A percentile compares a stretch with the other conserved stretches of the same genome.
phyloP scores from a whole-genome alignment of 92 coral and sea anemone genomes.

The Paramuricea clavata region DNA sequence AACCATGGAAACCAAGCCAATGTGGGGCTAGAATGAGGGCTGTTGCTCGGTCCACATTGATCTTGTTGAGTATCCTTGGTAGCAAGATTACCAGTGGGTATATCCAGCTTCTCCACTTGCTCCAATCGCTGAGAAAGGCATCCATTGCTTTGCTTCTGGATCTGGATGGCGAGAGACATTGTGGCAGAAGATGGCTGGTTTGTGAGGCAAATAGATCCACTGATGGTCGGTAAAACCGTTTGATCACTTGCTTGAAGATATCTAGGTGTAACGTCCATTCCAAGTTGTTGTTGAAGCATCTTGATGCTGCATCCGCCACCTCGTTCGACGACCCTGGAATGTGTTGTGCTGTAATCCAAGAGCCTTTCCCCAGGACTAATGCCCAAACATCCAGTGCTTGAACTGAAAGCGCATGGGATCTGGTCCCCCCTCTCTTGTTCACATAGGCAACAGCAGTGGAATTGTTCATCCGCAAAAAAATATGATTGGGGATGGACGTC shows the following conservation, averaged over 20 bases:
- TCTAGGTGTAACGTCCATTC: slow-evolving; percentile 65
- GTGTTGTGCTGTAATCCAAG: slow-evolving; percentile 72
- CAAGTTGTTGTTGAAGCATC: slow-evolving; percentile 44
- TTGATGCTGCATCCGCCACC: slow-evolving; percentile 76
- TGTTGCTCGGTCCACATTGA: slow-evolving; percentile 53
- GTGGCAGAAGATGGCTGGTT: slow-evolving; percentile 55
- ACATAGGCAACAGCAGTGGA: slow-evolving; percentile 66
- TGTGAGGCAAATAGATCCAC: slow-evolving; percentile 75
- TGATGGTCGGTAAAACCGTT: slow-evolving; percentile 52
- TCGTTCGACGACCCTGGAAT: slow-evolving; percentile 75
- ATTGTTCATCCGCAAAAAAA: slow-evolving; percentile 70
- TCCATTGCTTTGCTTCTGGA: slow-evolving; percentile 63
- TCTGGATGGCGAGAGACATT: slow-evolving; percentile 64
- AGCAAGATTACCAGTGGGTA: slow-evolving; percentile 68
- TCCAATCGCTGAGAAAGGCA: slow-evolving; percentile 68
- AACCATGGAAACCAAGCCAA: slow-evolving; percentile 71
- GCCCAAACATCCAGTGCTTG: slow-evolving; percentile 67
- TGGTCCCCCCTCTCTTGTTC: slow-evolving; percentile 65
- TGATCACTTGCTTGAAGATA: slow-evolving; percentile 25
- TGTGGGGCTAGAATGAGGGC: slow-evolving; percentile 64
- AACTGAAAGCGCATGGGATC: slow-evolving; percentile 30
- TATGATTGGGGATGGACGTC: neutral
- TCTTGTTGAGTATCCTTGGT: slow-evolving; percentile 57
- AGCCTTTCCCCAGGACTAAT: slow-evolving; percentile 35
- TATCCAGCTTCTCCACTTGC: slow-evolving; percentile 54